Percentiles rank a stretch among this genome's conserved stretches.
These are phyloP conservation scores for Limulus polyphemus DNA, from an alignment of 2,888 invertebrate species.

Conservation along the genomic window DNA sequence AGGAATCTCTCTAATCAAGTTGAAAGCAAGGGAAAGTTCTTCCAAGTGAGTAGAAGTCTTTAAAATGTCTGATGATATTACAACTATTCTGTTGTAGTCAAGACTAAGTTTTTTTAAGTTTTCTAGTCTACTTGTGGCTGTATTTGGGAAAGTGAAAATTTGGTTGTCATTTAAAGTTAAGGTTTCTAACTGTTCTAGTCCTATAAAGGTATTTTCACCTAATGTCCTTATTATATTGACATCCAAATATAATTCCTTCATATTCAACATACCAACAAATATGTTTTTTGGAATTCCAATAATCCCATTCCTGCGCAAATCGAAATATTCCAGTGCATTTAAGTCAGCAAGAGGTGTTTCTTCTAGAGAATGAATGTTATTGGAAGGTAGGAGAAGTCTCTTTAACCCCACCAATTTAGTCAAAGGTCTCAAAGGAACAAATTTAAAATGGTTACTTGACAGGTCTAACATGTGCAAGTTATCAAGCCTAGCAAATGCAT, in stretches of 20 bases:
- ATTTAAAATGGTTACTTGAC: constrained; percentile 61
- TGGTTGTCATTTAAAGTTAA: constrained; percentile 74
- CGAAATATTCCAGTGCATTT: constrained; percentile 56
- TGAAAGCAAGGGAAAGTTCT: constrained; percentile 55
- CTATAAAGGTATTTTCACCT: constrained; percentile 76
- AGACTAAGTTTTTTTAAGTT: constrained; percentile 59
- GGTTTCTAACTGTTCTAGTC: constrained; percentile 58
- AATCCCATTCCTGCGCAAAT: constrained; percentile 70
- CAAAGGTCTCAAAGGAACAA: constrained; percentile 69
- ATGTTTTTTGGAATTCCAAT: constrained; percentile 68
- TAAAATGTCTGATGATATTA: constrained; percentile 23
- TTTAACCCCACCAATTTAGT: constrained; percentile 55
- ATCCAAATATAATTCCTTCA: constrained; percentile 65
- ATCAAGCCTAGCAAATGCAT: constrained; percentile 14
- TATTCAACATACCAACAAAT: constrained; percentile 56
- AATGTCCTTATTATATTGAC: constrained; percentile 75
- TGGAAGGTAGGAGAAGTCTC: constrained; percentile 66
- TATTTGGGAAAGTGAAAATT: constrained; percentile 67
- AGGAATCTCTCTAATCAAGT: constrained; percentile 60
- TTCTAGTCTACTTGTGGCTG: constrained; percentile 65
- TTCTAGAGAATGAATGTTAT: constrained; percentile 70
- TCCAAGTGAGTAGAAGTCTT: constrained; percentile 40
- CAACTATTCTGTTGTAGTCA: constrained; percentile 66
- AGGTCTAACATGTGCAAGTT: constrained; percentile 22
- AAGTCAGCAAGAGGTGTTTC: constrained; percentile 56